These are phyloP conservation scores for Nematolebias whitei DNA, from an alignment of 2,113 vertebrate species.

Conservation along the genomic window DNA sequence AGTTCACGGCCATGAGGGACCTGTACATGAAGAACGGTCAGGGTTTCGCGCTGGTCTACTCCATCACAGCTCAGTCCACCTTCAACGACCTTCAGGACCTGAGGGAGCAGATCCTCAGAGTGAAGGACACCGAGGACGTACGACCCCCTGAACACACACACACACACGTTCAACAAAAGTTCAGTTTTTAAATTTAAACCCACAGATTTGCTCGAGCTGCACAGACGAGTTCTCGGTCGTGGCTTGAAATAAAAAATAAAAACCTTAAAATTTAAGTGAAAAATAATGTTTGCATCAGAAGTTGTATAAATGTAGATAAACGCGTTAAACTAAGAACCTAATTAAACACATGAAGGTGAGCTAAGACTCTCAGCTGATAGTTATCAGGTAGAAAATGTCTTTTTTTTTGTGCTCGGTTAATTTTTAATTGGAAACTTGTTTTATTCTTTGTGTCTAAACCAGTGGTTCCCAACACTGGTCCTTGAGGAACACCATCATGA, in stretches of 20 bases:
- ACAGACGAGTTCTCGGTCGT: too few species aligned
- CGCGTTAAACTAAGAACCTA: too few species aligned
- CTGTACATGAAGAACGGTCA: slow-evolving; percentile 79
- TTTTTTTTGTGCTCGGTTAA: too few species aligned
- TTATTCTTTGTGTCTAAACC: neutral
- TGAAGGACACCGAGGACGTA: slow-evolving; percentile 77
- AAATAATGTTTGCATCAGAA: neutral
- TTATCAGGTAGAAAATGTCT: too few species aligned
- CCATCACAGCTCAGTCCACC: slow-evolving; percentile 76
- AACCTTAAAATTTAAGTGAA: neutral
- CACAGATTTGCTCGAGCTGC: neutral
- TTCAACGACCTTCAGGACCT: slow-evolving; percentile 77
- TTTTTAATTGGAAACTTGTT: too few species aligned
- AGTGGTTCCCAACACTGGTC: too few species aligned
- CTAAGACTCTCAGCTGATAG: too few species aligned
- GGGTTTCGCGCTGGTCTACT: slow-evolving; percentile 77
- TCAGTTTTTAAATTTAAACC: neutral
- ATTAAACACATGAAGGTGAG: too few species aligned
- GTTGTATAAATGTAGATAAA: too few species aligned
- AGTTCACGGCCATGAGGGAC: slow-evolving; percentile 77
- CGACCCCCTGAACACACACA: slow-evolving; percentile 12
- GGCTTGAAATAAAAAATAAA: too few species aligned
- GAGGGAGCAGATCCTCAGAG: slow-evolving; percentile 73
- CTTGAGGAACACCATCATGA: too few species aligned
- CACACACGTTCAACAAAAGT: neutral